Conservation (phyloP, 1,140 invertebrate genomes). For the Lepidotrigona ventralis region DNA sequence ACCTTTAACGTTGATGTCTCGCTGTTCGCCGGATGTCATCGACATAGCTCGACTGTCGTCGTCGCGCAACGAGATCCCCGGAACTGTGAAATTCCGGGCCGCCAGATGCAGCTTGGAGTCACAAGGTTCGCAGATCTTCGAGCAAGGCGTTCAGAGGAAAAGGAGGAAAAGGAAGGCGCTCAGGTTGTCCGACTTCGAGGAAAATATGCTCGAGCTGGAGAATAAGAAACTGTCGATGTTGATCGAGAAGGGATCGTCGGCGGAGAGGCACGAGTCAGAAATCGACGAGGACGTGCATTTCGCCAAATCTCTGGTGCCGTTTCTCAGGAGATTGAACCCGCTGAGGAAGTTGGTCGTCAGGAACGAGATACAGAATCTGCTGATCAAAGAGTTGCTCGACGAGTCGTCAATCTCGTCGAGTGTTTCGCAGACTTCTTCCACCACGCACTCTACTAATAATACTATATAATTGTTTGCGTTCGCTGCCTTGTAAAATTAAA, state of each 20-base stretch:
- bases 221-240: background rate
- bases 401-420: background rate
- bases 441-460: no score
- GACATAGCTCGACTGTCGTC: no score
- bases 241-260: background rate
- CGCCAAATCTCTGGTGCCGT: background rate
- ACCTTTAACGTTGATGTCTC: no score
- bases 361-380: background rate
- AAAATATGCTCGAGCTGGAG: background rate
- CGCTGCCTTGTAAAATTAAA: no score
- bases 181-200: background rate
- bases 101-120: no score
- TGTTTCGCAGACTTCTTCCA: background rate
- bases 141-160: no score
- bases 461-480: no score
- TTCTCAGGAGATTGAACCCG: background rate
- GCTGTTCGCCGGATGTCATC: no score
- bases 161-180: background rate
- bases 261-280: background rate
- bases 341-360: background rate
- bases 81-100: no score
- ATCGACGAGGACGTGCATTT: background rate
- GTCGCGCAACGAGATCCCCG: no score
- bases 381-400: background rate
- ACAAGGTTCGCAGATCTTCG: no score